Conservation (phyloP, 2,888 invertebrate species). For the Archaeoteleia sp. region DNA sequence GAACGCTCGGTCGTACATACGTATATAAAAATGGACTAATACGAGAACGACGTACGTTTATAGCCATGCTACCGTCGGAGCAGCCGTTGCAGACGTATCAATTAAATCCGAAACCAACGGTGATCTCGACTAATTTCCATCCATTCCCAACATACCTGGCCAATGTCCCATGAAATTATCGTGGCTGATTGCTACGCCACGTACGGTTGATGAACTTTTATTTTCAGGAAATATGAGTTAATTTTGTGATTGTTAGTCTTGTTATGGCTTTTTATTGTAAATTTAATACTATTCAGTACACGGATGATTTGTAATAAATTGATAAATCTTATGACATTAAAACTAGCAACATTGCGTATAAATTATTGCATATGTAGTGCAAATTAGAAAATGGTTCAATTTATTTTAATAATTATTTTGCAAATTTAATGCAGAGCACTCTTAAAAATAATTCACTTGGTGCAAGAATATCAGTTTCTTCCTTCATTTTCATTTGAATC, state of each 20-base stretch:
- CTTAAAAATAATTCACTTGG: no score
- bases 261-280: no score
- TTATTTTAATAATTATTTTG: no score
- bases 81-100: constrained; percentile 60
- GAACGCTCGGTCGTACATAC: constrained; percentile 1
- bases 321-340: no score
- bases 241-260: constrained; percentile 20
- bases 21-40: constrained; percentile 29
- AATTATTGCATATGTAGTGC: no score
- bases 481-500: no score
- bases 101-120: constrained; percentile 64
- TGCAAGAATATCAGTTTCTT: no score
- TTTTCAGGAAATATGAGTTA: constrained; percentile 4
- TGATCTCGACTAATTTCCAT: constrained; percentile 68
- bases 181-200: constrained; percentile 36
- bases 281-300: no score
- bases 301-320: no score
- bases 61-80: constrained; percentile 31
- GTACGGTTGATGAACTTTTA: constrained; percentile 20
- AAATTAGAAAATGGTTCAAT: no score
- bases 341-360: no score
- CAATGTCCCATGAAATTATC: constrained; percentile 70
- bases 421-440: no score
- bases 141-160: constrained; percentile 63
- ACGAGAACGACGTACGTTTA: constrained; percentile 30